phyloP scores from a whole-genome alignment of 2,888 invertebrate species.

The Oscheius onirici region DNA sequence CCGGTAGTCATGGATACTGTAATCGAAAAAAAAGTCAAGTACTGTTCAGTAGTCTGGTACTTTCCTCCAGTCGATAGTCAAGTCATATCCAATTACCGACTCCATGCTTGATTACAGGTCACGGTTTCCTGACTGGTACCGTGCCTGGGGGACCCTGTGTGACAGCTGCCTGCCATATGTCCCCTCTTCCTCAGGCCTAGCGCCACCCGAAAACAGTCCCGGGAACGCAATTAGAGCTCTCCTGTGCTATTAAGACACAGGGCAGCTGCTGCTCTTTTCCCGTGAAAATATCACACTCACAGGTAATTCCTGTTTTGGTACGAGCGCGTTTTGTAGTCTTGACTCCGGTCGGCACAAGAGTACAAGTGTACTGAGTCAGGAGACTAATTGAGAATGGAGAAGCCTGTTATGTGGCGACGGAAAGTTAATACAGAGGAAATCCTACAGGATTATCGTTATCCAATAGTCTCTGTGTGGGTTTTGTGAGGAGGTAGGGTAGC shows the following conservation, averaged over 20 bases:
- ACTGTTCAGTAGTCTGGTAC: no score
- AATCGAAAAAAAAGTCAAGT: no score
- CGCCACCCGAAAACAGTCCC: conserved; percentile 32
- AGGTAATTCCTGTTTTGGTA: background rate
- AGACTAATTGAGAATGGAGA: background rate
- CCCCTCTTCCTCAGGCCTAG: conserved; percentile 12
- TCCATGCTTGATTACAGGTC: no score
- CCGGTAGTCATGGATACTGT: no score
- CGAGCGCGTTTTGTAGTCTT: background rate
- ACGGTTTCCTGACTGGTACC: conserved; percentile 1
- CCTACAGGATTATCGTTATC: no score
- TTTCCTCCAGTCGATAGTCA: no score
- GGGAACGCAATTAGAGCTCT: conserved; percentile 22
- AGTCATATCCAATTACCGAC: no score
- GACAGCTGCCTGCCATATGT: conserved; percentile 38
- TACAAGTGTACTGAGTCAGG: conserved; percentile 2
- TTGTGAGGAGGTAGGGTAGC: no score
- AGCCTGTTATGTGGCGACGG: conserved; percentile 13
- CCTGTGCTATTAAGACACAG: conserved; percentile 1
- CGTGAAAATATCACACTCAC: background rate
- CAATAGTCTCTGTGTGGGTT: no score
- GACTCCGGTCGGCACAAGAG: background rate
- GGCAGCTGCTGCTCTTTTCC: background rate
- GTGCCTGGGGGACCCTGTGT: conserved; percentile 6
- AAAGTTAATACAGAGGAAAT: background rate